Evolutionary conservation across 2,113 vertebrate genomes (phyloP), one percentile per base, ranked within the genome.

Genomic region (Helogale parvula): DNA sequence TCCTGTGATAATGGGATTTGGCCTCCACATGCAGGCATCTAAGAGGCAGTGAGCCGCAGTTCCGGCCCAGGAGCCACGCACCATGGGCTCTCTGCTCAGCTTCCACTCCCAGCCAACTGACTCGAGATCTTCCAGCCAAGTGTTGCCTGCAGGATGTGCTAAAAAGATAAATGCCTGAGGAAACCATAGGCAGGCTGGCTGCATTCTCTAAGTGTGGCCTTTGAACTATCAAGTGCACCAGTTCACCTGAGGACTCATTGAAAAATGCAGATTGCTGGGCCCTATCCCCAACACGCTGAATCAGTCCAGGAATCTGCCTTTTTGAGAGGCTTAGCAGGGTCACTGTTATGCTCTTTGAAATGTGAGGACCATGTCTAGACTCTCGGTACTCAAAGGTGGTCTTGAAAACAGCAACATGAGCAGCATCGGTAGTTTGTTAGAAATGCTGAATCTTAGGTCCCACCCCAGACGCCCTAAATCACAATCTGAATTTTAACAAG

Each of bases 401-500:
- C 45, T 38, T 94, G 41, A 85, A 45, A 80, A 7, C 21, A 52
- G 57, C 3, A 84, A 11, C 41, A 65, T n/a, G 7, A 57, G 13
- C 65, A 65, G 5, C 66, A 72, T 35, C 19, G n/a, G 68, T 52
- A 86, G 25, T 7, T 19, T 84, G 16, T n/a, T 50, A 93, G 77
- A 97, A 80, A 76, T 35, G 14, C 12, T 57, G 54, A 89, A 29
- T 65, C 41, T 76, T 52, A n/a, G 74, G 80, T 35, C 35, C 63
- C n/a, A 83, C 19, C 76, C 77, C 31, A 84, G 72, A 93, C 19
- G 17, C 21, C 33, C 41, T 13, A 10, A 84, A 81, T 87, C 84
- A 95, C 80, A 90, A 90, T 2, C 2, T 54, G 65, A 57, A 88
- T 71, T 93, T 97, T 94, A 74, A 93, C 74, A 93, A 92, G 50